These are phyloP conservation scores for Blera fallax DNA, from an alignment of 2,888 invertebrate genomes.

Conservation along the genomic window DNA sequence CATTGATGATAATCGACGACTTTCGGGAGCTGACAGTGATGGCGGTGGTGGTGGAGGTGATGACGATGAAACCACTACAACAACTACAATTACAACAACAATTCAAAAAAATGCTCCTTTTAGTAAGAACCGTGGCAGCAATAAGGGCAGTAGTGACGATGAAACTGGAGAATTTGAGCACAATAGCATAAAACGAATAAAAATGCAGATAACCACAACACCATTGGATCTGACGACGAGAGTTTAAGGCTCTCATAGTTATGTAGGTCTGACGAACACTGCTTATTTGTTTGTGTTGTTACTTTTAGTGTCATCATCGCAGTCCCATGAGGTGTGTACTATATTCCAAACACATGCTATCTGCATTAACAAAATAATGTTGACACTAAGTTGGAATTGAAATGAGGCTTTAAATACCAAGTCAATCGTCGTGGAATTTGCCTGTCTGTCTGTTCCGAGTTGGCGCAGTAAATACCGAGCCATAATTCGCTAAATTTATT, in stretches of 20 bases:
- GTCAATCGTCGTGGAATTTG: no score
- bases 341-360: no score
- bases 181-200: slow-evolving; percentile 84
- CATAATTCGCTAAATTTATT: no score
- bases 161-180: slow-evolving; percentile 82
- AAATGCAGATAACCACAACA: slow-evolving; percentile 77
- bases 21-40: slow-evolving; percentile 75
- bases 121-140: slow-evolving; percentile 31
- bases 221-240: slow-evolving; percentile 85
- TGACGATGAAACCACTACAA: slow-evolving; percentile 74
- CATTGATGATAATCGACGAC: slow-evolving; percentile 71
- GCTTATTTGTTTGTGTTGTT: not conserved
- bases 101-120: slow-evolving; percentile 72
- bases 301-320: not conserved
- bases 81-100: slow-evolving; percentile 74
- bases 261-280: not conserved
- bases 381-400: no score
- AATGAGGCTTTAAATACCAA: no score
- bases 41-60: slow-evolving; percentile 62
- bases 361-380: no score
- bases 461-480: no score
- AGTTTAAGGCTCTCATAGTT: slow-evolving; percentile 81
- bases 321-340: not conserved
- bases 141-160: slow-evolving; percentile 80
- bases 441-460: no score